phyloP scores from a whole-genome alignment of 2,797 vertebrate genomes.

The Tokudaia muenninki region DNA sequence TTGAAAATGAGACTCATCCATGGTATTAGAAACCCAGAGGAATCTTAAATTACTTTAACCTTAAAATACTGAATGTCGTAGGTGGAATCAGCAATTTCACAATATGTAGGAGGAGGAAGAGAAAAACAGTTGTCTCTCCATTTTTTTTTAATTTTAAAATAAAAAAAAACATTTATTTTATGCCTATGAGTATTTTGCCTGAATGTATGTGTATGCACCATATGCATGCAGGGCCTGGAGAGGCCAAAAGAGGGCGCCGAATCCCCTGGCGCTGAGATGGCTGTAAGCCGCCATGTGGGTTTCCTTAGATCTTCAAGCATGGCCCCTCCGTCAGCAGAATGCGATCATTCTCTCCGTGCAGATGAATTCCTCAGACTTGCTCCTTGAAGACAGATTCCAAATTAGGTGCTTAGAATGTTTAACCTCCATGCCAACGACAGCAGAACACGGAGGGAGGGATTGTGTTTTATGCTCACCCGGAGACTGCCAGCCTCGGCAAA shows the following conservation, averaged over 20 bases:
- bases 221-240: neutral
- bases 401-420: neutral
- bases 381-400: neutral
- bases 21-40: neutral
- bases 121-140: neutral
- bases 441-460: neutral
- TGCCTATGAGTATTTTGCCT: neutral
- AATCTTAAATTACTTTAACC: conserved; percentile 8
- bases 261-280: neutral
- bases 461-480: neutral
- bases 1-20: neutral
- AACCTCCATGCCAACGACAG: neutral
- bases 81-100: conserved; percentile 22
- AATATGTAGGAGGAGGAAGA: conserved; percentile 15
- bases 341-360: neutral
- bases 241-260: neutral
- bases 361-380: neutral
- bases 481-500: neutral
- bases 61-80: neutral
- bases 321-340: neutral
- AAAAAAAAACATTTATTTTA: neutral
- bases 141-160: neutral
- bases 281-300: neutral
- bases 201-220: neutral
- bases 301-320: neutral